phyloP scores from a whole-genome alignment of 1,140 invertebrate species.

The Procambarus virginalis region DNA sequence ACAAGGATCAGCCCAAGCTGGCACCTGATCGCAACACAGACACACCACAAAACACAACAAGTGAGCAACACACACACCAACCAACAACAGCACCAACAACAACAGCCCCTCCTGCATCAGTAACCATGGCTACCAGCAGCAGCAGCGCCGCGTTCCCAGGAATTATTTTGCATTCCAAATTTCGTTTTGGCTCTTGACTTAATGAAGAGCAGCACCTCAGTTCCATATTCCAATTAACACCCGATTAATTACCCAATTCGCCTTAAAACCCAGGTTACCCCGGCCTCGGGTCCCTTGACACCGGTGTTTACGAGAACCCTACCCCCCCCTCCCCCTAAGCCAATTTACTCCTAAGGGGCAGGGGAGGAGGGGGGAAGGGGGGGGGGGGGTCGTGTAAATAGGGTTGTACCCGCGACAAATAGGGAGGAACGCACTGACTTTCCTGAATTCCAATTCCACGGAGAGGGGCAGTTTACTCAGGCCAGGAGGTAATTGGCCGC shows the following conservation, averaged over 20 bases:
- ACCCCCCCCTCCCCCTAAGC: too few relatives aligned
- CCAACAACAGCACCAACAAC: not conserved
- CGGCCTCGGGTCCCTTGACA: not conserved
- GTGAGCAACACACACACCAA: not conserved
- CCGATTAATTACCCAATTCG: not conserved
- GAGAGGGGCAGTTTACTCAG: too few relatives aligned
- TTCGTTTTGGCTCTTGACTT: constrained; percentile 9
- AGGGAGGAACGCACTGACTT: not conserved
- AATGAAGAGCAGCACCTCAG: not conserved
- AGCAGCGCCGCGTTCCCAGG: constrained; percentile 20
- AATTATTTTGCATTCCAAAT: constrained; percentile 46
- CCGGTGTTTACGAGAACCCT: not conserved
- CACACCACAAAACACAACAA: not conserved
- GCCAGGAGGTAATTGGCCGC: too few relatives aligned
- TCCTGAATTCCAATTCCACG: not conserved
- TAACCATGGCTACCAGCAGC: not conserved
- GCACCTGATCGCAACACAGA: not conserved
- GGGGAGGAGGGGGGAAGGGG: too few relatives aligned
- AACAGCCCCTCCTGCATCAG: not conserved
- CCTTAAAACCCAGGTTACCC: not conserved
- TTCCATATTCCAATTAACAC: not conserved
- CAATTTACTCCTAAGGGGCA: too few relatives aligned
- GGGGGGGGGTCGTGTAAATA: not conserved
- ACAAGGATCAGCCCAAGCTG: too few relatives aligned
- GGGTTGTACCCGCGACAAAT: not conserved